Evolutionary conservation across 2,888 invertebrate genomes (phyloP).

Genomic region (Brenthis hecate): DNA sequence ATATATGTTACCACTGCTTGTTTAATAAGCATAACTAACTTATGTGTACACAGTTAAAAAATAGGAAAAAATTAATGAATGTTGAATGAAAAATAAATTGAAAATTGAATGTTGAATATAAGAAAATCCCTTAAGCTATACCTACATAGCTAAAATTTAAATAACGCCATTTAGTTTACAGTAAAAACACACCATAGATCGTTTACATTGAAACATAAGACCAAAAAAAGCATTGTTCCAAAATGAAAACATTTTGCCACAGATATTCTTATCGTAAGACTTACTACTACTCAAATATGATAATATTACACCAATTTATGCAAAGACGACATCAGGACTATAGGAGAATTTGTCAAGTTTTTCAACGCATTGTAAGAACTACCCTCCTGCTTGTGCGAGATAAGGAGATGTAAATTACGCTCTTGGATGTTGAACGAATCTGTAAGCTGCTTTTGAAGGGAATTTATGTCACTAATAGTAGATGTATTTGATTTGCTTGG

Average conservation of each 20-base stretch:
- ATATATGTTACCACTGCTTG: too few relatives aligned
- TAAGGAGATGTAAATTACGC: constrained; percentile 76
- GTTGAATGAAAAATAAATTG: too few relatives aligned
- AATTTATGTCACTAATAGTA: constrained; percentile 62
- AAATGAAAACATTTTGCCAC: constrained; percentile 34
- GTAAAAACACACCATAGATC: neutral
- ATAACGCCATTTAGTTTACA: neutral
- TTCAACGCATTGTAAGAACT: constrained; percentile 34
- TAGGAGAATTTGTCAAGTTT: constrained; percentile 37
- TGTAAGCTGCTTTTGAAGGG: constrained; percentile 60
- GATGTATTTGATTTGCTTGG: constrained; percentile 19
- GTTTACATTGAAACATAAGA: neutral
- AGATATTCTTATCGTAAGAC: neutral
- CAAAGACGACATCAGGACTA: constrained; percentile 23
- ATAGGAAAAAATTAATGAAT: too few relatives aligned
- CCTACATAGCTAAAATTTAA: too few relatives aligned
- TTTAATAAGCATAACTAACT: too few relatives aligned
- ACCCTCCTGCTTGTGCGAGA: constrained; percentile 63
- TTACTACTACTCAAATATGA: constrained; percentile 53
- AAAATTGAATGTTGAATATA: too few relatives aligned
- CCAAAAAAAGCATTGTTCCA: constrained; percentile 15
- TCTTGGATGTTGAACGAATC: constrained; percentile 66
- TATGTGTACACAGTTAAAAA: too few relatives aligned
- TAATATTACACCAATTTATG: constrained; percentile 49
- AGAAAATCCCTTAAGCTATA: too few relatives aligned